Evolutionary conservation across 2,113 vertebrate species (phyloP).

Genomic region (Neofelis nebulosa): DNA sequence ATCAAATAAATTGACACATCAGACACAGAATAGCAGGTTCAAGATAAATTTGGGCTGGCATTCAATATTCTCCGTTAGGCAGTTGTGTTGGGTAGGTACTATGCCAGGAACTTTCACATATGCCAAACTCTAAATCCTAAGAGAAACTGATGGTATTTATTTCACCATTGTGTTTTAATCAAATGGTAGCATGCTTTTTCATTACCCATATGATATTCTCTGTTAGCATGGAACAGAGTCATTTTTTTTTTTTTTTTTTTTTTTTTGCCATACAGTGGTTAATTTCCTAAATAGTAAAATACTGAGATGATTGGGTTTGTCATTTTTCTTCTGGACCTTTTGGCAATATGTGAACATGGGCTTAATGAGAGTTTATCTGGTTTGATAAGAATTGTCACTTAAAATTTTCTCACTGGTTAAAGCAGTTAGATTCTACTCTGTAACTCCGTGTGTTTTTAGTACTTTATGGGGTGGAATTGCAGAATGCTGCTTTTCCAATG

Average conservation of each 20-base stretch:
- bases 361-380: background rate
- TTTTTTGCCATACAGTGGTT: background rate
- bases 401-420: slow-evolving; percentile 2
- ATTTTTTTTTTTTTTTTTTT: background rate
- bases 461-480: background rate
- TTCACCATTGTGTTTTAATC: slow-evolving; percentile 24
- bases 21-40: background rate
- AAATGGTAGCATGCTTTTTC: slow-evolving; percentile 15
- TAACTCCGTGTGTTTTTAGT: background rate
- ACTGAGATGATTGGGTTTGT: background rate
- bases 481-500: background rate
- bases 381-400: slow-evolving; percentile 21
- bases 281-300: slow-evolving; percentile 42
- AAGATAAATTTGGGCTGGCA: slow-evolving; percentile 21
- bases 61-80: background rate
- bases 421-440: background rate
- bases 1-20: background rate
- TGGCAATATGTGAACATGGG: background rate
- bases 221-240: background rate
- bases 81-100: background rate
- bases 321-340: slow-evolving; percentile 32
- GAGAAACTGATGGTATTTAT: background rate
- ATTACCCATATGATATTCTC: background rate
- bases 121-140: slow-evolving; percentile 40
- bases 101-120: background rate